Base-by-base conservation (phyloP, 2,113 vertebrate genomes). In the Rhinolophus sinicus region DNA sequence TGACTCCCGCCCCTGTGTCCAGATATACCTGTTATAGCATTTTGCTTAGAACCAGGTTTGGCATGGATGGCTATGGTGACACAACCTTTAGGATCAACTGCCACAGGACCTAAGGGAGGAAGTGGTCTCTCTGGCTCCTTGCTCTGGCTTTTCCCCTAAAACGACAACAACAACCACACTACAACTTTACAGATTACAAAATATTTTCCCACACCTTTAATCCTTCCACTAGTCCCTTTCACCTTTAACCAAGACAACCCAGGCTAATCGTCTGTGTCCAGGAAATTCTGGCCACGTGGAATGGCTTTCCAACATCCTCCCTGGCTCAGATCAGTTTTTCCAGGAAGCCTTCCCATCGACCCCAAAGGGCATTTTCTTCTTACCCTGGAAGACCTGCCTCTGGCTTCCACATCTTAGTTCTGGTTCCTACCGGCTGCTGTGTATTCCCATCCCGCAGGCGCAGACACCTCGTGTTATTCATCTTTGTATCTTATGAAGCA, bases 41-140 rank as follows among this genome's bases (percentile, higher is more conserved):
- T 99, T 92, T 98, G 98, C 93, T 99, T 99, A 93, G 99, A 97
- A 24, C 99, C 99, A 5, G 99, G 99, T 93, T 99, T 99, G 35
- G 98, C 99, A 47, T 98, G 99, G 67, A 99, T 97, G 40, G 97
- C 93, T 13, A 99, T 98, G 70, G 97, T 97, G 40, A 99, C 97
- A 0, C 97, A 92, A 2, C 99, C 99, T 9, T 88, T 98, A 90
- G 98, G 98, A 87, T 99, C 98, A 10, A 60, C 96, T 2, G 97
- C 40, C 86, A 99, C 99, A 0, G 99, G 99, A 40, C 98, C 97
- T 5, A 50, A 22, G 58, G 96, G 40, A 77, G 62, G 85, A 35
- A 21, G 70, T 21, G 93, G 67, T 81, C 76, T 16, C 93, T 65
- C 64, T 47, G 96, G 40, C 11, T 97, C 97, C 89, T 97, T 95